Conservation (phyloP, 2,797 vertebrate species). For the Schizopygopsis pylzovi region DNA sequence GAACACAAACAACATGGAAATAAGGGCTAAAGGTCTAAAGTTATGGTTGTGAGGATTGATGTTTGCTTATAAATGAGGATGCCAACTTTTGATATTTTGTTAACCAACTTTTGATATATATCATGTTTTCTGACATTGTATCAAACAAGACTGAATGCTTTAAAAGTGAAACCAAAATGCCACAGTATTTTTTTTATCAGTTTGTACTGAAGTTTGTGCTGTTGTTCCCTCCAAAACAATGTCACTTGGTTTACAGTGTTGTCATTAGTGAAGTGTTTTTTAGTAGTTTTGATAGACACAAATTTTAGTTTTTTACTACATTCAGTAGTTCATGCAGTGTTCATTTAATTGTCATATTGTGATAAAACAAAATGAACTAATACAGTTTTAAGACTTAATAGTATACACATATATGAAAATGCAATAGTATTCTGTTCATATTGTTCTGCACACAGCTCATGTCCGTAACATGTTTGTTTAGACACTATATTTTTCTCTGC, state of each 20-base stretch:
- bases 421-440: background rate
- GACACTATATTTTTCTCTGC: constrained; percentile 53
- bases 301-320: too few species aligned
- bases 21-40: background rate
- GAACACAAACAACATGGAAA: background rate
- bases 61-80: background rate
- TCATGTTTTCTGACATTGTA: background rate
- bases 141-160: background rate
- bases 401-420: background rate
- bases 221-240: background rate
- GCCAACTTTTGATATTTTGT: background rate
- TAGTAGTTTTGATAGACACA: background rate
- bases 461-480: background rate
- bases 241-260: background rate
- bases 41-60: background rate
- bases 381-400: background rate
- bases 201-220: background rate
- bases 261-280: background rate
- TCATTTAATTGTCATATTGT: background rate
- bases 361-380: background rate
- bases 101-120: background rate
- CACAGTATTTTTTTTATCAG: background rate
- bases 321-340: too few species aligned
- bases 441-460: background rate
- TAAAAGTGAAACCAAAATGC: background rate